phyloP scores from a whole-genome alignment of 2,797 vertebrate species.

The Pseudochromis fuscus region DNA sequence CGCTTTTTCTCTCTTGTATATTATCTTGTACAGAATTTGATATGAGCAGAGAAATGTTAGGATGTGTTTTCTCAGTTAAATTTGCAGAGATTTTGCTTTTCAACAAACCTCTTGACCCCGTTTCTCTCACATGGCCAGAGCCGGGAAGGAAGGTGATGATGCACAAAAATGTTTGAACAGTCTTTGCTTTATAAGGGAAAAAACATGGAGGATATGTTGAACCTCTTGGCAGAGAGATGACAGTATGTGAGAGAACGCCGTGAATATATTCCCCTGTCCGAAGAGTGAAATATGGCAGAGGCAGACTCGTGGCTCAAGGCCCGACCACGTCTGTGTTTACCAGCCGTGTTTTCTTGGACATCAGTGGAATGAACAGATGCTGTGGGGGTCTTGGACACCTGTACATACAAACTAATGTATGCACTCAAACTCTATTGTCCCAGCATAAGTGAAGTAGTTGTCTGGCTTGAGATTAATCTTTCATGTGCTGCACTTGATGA shows the following conservation, averaged over 20 bases:
- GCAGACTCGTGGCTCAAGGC: conserved; percentile 9
- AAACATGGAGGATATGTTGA: conserved; percentile 24
- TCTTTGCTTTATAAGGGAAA: conserved; percentile 27
- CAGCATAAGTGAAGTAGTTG: neutral
- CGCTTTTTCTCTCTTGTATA: conserved; percentile 15
- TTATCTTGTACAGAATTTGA: neutral
- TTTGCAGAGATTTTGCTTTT: conserved; percentile 32
- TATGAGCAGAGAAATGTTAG: neutral
- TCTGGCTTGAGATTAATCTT: neutral
- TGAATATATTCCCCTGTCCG: conserved; percentile 42
- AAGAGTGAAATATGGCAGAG: conserved; percentile 31
- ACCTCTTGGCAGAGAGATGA: conserved; percentile 47
- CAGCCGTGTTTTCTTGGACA: conserved; percentile 57
- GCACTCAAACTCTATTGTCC: neutral
- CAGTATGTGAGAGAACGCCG: conserved; percentile 52
- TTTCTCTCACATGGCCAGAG: conserved; percentile 6
- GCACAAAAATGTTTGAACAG: conserved; percentile 45
- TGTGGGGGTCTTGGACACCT: conserved; percentile 35
- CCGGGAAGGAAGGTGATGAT: conserved; percentile 32
- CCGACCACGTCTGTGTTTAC: conserved; percentile 59
- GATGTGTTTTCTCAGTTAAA: conserved; percentile 16
- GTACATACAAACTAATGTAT: conserved; percentile 17
- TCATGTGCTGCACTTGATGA: neutral
- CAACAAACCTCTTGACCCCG: conserved; percentile 32
- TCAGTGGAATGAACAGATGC: conserved; percentile 35